A percentile compares a stretch with the other conserved stretches of the same genome.
Evolutionary conservation across 2,888 invertebrate species (phyloP).

Genomic region (Antheraea assamensis): DNA sequence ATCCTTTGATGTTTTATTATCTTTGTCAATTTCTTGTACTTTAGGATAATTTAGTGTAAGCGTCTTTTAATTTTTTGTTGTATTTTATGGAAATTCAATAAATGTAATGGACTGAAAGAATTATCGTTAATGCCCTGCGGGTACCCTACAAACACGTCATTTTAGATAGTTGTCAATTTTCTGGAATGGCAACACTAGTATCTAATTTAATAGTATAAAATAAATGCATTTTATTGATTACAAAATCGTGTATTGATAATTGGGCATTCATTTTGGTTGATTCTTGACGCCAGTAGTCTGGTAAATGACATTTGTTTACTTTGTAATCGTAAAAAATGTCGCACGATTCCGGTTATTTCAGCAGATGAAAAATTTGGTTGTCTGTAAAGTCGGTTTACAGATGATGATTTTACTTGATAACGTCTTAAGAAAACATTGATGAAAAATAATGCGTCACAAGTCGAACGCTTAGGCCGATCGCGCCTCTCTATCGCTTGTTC

Average conservation of each 20-base stretch:
- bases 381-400: no score
- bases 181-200: neutral
- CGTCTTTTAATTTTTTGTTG: slow-evolving; percentile 54
- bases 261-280: neutral
- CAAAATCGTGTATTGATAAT: neutral
- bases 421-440: no score
- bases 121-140: slow-evolving; percentile 23
- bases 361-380: no score
- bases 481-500: no score
- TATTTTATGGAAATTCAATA: slow-evolving; percentile 57
- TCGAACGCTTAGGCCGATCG: no score
- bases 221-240: neutral
- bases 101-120: slow-evolving; percentile 46
- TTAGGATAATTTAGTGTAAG: slow-evolving; percentile 68
- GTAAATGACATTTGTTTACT: neutral
- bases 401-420: no score
- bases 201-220: neutral
- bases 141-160: neutral
- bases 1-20: slow-evolving; percentile 9
- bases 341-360: neutral
- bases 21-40: slow-evolving; percentile 48
- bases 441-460: no score
- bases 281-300: neutral
- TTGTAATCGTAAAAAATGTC: neutral
- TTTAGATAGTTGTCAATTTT: neutral